Evolutionary conservation across 2,113 vertebrate genomes (phyloP), one percentile per base, ranked within the genome.

Genomic region (Pseudopipra pipra): DNA sequence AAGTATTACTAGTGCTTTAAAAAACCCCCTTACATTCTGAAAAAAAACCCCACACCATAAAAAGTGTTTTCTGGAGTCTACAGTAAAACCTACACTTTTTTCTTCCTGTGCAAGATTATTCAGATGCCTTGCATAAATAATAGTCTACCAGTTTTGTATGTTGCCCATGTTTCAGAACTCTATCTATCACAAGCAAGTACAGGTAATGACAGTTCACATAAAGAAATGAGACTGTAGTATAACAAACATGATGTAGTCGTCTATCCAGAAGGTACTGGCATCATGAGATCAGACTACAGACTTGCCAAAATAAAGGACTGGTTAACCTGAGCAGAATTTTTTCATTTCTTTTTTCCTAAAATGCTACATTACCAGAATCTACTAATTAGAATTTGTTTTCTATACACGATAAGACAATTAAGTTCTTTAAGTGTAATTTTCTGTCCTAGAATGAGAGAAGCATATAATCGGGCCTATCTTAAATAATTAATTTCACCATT

Each of bases 401-500:
- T 58, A 49, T 46, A 43, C 43, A 37, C 24, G 37, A 78, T 59
- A 82, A 56, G 44, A 81, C 33, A 74, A 55, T 85, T 80, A 84
- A 88, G 27, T 52, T 86, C 20, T 85, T 82, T 55, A 94, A 61
- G 35, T 24, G 17, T 62, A 46, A 80, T 66, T 61, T 90, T 84
- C 86, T 63, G 19, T 59, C 47, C 31, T 71, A 67, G 61, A 90
- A 63, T 68, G 33, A 83, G 13, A 65, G 47, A 75, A 67, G 28
- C 30, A 89, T 31, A 21, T 73, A 73, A 73, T 85, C 63, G 80
- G 51, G 21, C 47, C 44, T 80, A 91, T 68, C 78, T 68, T 93
- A 87, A 91, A 93, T 80, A 92, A 94, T n/a, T n/a, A n/a, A n/a
- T 93, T 66, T 91, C 58, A 65, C 41, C 39, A 70, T 67, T 59